Base-by-base conservation (phyloP, 2,797 vertebrate species). In the Nannoperca obscura region DNA sequence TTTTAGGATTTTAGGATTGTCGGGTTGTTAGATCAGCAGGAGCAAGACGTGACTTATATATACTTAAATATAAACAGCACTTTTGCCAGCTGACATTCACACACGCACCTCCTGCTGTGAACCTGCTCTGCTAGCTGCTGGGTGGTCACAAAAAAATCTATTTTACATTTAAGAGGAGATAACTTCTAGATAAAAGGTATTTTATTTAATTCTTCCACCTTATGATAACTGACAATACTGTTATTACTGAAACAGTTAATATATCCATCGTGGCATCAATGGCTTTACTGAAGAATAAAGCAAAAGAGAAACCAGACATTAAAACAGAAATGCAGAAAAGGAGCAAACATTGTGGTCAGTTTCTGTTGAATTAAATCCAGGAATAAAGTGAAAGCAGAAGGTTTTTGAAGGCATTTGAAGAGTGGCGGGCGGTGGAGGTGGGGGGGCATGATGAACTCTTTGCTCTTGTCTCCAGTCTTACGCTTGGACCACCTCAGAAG, bases 401-500 rank as follows among this genome's bases (percentile, higher is more conserved):
- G 24, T 27, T 27, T 27, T 27, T 27, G 24, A 27, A 27, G 24
- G 24, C 24, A 27, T 27, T 12, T 27, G 15, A 32, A 55, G 34
- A 34, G 38, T 14, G 57, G 24, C 24, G 24, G 24, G 24, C 24
- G 24, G 24, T 27, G 24, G 24, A 1, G 34, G 34, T 2, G 40
- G 12, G 42, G 10, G n/a, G 4, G 40, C 46, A 19, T 62, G 8
- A 20, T 72, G 1, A 77, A 20, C 34, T 30, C 4, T 24, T 3
- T 42, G n/a, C 36, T 78, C 22, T 24, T 57, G 47, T 83, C 57
- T 89, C 14, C 74, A 83, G 72, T 77, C 73, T 7, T 55, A 27
- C 4, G 10, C 12, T 72, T 44, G 55, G 63, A 84, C 71, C 76
- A 49, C 72, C 81, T n/a, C 82, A 61, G 95, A 95, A 15, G 97